Base-by-base conservation (phyloP, 64 coral and sea anemone species). In the Dendrophyllia cribrosa region DNA sequence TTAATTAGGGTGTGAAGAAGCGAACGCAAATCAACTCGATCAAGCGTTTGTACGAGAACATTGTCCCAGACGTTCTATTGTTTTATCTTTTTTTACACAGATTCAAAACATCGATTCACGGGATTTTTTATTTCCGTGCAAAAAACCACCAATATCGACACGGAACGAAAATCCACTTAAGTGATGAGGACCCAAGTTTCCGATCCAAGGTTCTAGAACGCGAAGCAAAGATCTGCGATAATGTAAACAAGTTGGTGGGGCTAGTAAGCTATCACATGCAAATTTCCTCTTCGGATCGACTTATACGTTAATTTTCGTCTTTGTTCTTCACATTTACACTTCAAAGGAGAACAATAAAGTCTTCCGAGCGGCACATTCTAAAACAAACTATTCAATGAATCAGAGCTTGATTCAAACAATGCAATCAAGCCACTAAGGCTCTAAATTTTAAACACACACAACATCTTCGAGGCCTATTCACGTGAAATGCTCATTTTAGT, bases 241-340 rank as follows among this genome's bases (percentile, higher is more conserved):
- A 55, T 77, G 21, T 67, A 84, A 84, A 84, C 80, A 84, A 83
- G 59, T 83, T 19, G 15, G 49, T 46, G 62, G 43, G 67, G 59
- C 3, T 10, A 65, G 16, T 8, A 65, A 82, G 43, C 58, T 21
- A 56, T 45, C 58, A 82, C 58, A 83, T 84, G 80, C 61, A 84
- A 84, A 84, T 84, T 84, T 84, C 61, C 19, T 67, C 60, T 65
- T 15, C 25, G 24, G 34, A 82, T 47, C 25, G 78, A 82, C 78
- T 68, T 68, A 50, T 52, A 22, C 80, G 80, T 84, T 84, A 84
- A 84, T 84, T 84, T 84, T 83, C 67, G 17, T 47, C 80, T 67
- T 84, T 84, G 80, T 84, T 67, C 44, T 68, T 20, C 16, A 14
- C 80, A 84, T 84, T 84, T 66, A 50, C 80, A 66, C 80, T 84